Evolutionary conservation across 2,888 invertebrate species (phyloP).

Genomic region (Boloria euphrosyne): DNA sequence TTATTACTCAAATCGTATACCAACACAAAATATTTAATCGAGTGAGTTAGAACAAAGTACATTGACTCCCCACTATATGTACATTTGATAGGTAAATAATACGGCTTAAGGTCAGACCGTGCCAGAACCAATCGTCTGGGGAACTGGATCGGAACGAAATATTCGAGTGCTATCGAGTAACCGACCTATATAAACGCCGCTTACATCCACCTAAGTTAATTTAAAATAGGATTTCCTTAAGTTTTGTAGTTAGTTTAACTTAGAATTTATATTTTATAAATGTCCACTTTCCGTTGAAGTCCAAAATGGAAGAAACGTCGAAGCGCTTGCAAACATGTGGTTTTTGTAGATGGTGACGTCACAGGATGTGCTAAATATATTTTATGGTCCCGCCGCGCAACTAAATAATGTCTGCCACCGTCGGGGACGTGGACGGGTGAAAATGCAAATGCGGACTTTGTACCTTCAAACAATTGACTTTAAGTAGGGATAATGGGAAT

Average conservation of each 20-base stretch:
- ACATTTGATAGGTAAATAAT: conserved; percentile 15
- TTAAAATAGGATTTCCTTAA: neutral
- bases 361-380: conserved; percentile 68
- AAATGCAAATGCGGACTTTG: conserved; percentile 29
- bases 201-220: neutral
- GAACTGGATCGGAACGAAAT: conserved; percentile 60
- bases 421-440: conserved; percentile 26
- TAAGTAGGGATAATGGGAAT: neutral
- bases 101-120: conserved; percentile 36
- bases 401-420: conserved; percentile 34
- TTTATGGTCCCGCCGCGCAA: conserved; percentile 49
- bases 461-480: conserved; percentile 20
- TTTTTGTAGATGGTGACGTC: conserved; percentile 53
- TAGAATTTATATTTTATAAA: neutral
- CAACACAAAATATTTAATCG: conserved; percentile 7
- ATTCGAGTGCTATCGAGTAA: conserved; percentile 49
- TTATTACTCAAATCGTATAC: neutral
- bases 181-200: conserved; percentile 22
- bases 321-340: conserved; percentile 50
- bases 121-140: conserved; percentile 50
- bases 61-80: conserved; percentile 15
- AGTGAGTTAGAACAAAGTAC: conserved; percentile 17
- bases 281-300: conserved; percentile 17
- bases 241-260: neutral
- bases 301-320: conserved; percentile 29